These are phyloP conservation scores for Poecile montanus DNA, from an alignment of 2,797 vertebrate species.

Conservation along the genomic window DNA sequence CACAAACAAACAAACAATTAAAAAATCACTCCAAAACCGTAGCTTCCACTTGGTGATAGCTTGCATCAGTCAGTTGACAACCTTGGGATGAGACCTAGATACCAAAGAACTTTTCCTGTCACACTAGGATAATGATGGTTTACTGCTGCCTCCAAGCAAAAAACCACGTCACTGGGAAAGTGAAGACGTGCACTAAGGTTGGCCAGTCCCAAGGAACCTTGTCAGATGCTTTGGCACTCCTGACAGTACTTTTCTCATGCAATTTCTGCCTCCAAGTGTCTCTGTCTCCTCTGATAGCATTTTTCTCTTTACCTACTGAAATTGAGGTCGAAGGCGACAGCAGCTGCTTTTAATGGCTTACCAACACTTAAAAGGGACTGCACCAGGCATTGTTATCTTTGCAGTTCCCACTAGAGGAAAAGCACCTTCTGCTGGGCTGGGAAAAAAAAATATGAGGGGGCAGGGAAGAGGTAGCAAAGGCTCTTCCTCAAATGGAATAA, in stretches of 20 bases:
- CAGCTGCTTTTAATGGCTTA: not conserved
- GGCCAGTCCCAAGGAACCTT: slow-evolving; percentile 1
- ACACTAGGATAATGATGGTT: slow-evolving; percentile 1
- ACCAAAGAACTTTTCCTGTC: not conserved
- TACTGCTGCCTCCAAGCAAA: slow-evolving; percentile 31
- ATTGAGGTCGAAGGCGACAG: not conserved
- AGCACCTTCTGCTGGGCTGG: not conserved
- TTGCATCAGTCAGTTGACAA: not conserved
- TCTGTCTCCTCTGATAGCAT: not conserved
- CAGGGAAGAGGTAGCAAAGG: not conserved
- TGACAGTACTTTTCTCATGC: not conserved
- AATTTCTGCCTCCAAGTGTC: not conserved
- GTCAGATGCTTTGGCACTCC: not conserved
- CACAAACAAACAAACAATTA: not conserved
- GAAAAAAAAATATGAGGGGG: not conserved
- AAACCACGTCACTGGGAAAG: not conserved
- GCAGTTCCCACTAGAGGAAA: not conserved
- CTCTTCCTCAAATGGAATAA: not conserved
- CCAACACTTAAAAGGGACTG: not conserved
- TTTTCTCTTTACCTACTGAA: slow-evolving; percentile 5
- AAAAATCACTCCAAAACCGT: not conserved
- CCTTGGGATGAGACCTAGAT: not conserved
- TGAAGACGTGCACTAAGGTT: not conserved
- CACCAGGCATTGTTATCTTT: not conserved
- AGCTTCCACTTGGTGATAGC: not conserved